Evolutionary conservation across 2,888 invertebrate genomes (phyloP), one percentile per base, ranked within the genome.

Genomic region (Dynastes grantii): DNA sequence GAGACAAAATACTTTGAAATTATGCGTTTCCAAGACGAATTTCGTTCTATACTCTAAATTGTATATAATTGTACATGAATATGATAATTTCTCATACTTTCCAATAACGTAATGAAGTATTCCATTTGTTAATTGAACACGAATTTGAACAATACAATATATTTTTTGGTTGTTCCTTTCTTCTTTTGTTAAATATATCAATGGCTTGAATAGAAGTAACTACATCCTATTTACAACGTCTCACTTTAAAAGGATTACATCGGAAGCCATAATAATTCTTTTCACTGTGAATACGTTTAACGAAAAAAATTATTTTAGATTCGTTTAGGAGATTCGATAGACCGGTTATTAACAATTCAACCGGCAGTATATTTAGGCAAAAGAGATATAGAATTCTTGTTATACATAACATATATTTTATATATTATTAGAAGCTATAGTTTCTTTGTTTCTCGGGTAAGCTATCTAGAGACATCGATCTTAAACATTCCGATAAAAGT

Each of bases 361-460:
- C 32, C 61, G 70, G 55, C 49, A 40, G 63, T 76, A 77, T 70
- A 61, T 70, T 77, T 77, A 77, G 77, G 77, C 77, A 77, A 53
- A 77, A 40, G 61, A 58, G 77, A 77, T 77, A 77, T 77, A 77
- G 77, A 77, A 77, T 77, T 77, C 77, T 58, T 71, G 70, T 77
- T 68, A 68, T 68, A 73, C 5, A 40, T 58, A 73, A 73, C 71
- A 76, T 67, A 13, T 65, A 37, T 76, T 5, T 64, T 63, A 64
- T 76, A 77, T 71, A 76, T 64, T 53, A 76, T 73, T 51, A 64
- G 71, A 77, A 68, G 77, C 71, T 70, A 63, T 51, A 16, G 53
- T 53, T 53, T n/a, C 16, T 51, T 77, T 70, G 49, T 73, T 73
- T 73, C n/a, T 55, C 73, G 27, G 45, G 58, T 64, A 71, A 77